Base-by-base conservation (phyloP, 2,113 vertebrate species). In the Neolamprologus falcicula region DNA sequence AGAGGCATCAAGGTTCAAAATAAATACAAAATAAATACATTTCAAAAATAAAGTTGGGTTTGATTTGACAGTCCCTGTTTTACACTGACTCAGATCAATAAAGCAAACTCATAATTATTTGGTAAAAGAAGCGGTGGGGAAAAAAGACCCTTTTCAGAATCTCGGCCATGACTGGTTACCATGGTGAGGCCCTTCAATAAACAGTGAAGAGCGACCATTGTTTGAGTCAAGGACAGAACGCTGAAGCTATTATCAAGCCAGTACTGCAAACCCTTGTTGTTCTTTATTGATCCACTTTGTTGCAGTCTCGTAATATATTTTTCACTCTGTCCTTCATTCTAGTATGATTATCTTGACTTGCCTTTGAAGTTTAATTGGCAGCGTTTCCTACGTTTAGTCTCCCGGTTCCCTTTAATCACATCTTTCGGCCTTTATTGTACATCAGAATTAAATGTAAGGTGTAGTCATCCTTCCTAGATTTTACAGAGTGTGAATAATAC, bases 1-100 rank as follows among this genome's bases (percentile, higher is more conserved):
- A 87, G 94, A 95, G 94, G 91, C 90, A 90, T 92, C 89, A 84
- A 94, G 94, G 94, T 96, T 95, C 90, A 96, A 93, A 94, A 88
- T 80, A 84, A 83, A 68, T 68, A 42, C n/a, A 71, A 42, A 73
- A 26, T 47, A 47, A 76, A 47, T 45, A 47, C 16, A 47, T 76
- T 45, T 45, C 40, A 76, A 76, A 94, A 97, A 96, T 95, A 96
- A 96, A 96, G 90, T 92, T 90, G 93, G 92, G 92, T 90, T 85
- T 88, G 16, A 33, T 80, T 63, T 87, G 17, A 85, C 63, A 37
- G 66, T 79, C 12, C 37, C 10, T 54, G n/a, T 68, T 68, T 68
- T 50, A 54, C 35, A 33, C 35, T 4, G 9, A 53, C 5, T 9
- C 33, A 2, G 7, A 3, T 80, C 19, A 61, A 79, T 45, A 55